Evolutionary conservation across 1,140 invertebrate genomes (phyloP).

Genomic region (Zaprionus capensis): DNA sequence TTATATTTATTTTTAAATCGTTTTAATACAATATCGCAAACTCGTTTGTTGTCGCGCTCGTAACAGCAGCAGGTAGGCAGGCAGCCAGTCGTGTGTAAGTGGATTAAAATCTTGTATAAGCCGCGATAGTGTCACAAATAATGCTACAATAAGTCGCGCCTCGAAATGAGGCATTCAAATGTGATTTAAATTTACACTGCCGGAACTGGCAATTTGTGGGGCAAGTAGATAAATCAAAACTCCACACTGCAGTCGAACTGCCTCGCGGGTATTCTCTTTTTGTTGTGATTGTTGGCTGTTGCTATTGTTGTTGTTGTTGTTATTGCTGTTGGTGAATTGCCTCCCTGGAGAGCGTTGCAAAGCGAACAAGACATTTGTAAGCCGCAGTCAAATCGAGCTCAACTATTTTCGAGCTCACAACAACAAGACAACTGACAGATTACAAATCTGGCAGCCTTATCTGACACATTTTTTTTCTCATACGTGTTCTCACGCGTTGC

Average conservation of each 20-base stretch:
- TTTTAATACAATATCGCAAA: constrained; percentile 20
- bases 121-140: constrained; percentile 23
- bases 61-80: neutral
- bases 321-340: neutral
- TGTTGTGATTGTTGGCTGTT: neutral
- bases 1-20: constrained; percentile 28
- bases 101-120: constrained; percentile 45
- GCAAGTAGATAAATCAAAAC: constrained; percentile 8
- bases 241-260: constrained; percentile 1
- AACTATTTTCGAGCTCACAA: constrained; percentile 22
- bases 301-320: neutral
- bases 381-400: constrained; percentile 38
- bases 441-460: constrained; percentile 55
- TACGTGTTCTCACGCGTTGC: constrained; percentile 64
- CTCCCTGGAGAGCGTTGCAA: constrained; percentile 30
- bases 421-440: constrained; percentile 26
- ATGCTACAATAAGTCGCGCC: constrained; percentile 20
- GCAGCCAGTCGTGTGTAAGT: constrained; percentile 4
- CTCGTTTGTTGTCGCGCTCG: constrained; percentile 34
- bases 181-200: neutral
- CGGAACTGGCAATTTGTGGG: constrained; percentile 2
- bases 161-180: constrained; percentile 11
- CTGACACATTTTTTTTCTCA: constrained; percentile 52
- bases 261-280: constrained; percentile 1
- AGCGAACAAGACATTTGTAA: constrained; percentile 14